Percentiles rank a stretch among this genome's conserved stretches.
phyloP scores from a whole-genome alignment of 92 coral and sea anemone species.

The Pocillopora grandis region DNA sequence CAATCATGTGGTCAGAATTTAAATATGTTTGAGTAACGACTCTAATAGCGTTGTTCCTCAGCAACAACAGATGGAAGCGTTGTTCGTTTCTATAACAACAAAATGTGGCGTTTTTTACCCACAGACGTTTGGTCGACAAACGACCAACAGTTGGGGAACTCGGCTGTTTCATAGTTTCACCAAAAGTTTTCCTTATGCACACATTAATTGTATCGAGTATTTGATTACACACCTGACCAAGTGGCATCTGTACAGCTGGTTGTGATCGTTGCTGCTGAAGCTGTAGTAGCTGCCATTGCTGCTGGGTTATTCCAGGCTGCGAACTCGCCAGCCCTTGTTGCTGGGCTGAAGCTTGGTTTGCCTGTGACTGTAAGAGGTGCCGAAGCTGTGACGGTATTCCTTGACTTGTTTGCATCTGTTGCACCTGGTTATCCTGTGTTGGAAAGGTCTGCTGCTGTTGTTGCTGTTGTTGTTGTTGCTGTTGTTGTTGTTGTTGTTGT shows the following conservation, averaged over 20 bases:
- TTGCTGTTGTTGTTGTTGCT: slow-evolving; percentile 52
- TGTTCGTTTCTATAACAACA: too few relatives aligned
- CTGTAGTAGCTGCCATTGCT: slow-evolving; percentile 66
- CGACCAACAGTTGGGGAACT: too few relatives aligned
- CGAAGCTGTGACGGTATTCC: slow-evolving; percentile 66
- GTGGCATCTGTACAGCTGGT: slow-evolving; percentile 54
- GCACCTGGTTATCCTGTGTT: slow-evolving; percentile 42
- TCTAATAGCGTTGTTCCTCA: too few relatives aligned
- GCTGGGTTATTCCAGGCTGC: slow-evolving; percentile 64
- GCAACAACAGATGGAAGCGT: too few relatives aligned
- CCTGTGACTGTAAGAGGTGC: slow-evolving; percentile 59
- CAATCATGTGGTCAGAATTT: too few relatives aligned
- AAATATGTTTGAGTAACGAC: too few relatives aligned
- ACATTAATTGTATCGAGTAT: too few relatives aligned
- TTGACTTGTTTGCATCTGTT: slow-evolving; percentile 48
- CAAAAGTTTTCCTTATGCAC: too few relatives aligned
- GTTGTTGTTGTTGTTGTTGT: slow-evolving; percentile 52
- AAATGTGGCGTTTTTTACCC: too few relatives aligned
- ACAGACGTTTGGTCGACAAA: too few relatives aligned
- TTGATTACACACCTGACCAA: slow-evolving; percentile 40
- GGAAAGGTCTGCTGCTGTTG: slow-evolving; percentile 30
- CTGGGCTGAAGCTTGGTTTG: slow-evolving; percentile 50
- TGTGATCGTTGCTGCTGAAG: slow-evolving; percentile 66
- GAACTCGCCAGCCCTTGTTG: slow-evolving; percentile 55
- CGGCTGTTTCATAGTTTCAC: too few relatives aligned